Conservation (phyloP, 1,140 invertebrate species). For the Heliconius melpomene region DNA sequence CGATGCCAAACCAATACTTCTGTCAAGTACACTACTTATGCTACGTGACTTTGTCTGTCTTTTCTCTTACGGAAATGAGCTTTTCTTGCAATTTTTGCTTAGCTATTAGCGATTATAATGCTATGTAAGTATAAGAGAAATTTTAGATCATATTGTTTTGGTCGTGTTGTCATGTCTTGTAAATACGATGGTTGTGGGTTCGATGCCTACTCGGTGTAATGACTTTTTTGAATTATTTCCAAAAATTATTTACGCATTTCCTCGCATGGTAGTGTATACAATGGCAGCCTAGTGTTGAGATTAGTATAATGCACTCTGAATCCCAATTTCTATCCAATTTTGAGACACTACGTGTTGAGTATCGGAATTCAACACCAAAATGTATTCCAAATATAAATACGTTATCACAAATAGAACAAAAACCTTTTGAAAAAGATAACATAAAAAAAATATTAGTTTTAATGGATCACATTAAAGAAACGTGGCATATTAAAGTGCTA, state of each 20-base stretch:
- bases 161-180: no score
- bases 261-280: no score
- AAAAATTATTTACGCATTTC: no score
- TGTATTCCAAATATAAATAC: background rate
- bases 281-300: no score
- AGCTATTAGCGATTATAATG: background rate
- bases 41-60: conserved; percentile 1
- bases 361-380: no score
- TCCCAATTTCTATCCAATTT: no score
- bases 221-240: no score
- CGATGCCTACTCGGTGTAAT: no score
- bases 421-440: background rate
- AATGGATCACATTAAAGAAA: background rate
- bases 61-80: background rate
- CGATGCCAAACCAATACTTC: conserved; percentile 15
- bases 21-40: background rate
- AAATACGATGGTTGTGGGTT: no score
- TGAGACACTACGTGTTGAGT: no score
- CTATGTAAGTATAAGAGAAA: background rate
- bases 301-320: no score
- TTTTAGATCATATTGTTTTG: no score
- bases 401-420: background rate
- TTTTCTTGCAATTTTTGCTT: conserved; percentile 4
- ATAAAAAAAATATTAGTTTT: background rate
- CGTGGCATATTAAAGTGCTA: conserved; percentile 10